Percentiles rank a stretch among this genome's conserved stretches.
Conservation (phyloP, 2,888 invertebrate species). For the Torymus auratus region DNA sequence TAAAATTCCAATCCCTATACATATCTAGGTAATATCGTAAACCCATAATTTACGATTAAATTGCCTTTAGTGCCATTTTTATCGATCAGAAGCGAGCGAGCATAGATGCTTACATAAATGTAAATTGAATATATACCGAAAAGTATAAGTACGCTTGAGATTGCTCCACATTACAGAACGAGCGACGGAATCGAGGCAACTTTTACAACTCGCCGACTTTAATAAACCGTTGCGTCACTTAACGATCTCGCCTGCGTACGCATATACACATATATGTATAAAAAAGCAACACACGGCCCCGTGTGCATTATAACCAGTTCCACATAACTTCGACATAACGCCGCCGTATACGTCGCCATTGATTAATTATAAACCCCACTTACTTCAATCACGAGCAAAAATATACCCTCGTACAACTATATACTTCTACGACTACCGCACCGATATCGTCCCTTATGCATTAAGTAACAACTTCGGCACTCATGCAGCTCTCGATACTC, state of each 20-base stretch:
- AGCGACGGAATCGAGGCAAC: conserved; percentile 9
- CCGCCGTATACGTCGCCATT: conserved; percentile 35
- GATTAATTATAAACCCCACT: conserved; percentile 55
- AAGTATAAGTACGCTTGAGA: background rate
- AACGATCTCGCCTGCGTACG: conserved; percentile 9
- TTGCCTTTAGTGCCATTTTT: conserved; percentile 31
- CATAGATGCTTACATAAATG: conserved; percentile 39
- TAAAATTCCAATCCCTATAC: conserved; percentile 29
- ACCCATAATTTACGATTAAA: conserved; percentile 31
- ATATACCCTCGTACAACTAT: background rate
- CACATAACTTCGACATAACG: conserved; percentile 35
- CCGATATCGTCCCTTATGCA: conserved; percentile 39
- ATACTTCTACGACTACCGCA: background rate
- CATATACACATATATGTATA: background rate
- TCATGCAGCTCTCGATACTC: conserved; percentile 16
- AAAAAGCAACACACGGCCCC: background rate
- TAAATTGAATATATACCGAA: conserved; percentile 33
- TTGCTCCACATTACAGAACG: conserved; percentile 42
- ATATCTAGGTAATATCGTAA: background rate
- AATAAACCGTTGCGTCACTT: conserved; percentile 43
- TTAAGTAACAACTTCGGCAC: conserved; percentile 31
- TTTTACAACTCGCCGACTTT: conserved; percentile 20
- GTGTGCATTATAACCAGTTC: conserved; percentile 9
- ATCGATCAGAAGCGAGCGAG: conserved; percentile 32
- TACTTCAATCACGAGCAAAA: conserved; percentile 36